Percentiles rank a stretch among this genome's conserved stretches.
phyloP scores from a whole-genome alignment of 2,888 invertebrate species.

The Acanthosepion pharaonis region DNA sequence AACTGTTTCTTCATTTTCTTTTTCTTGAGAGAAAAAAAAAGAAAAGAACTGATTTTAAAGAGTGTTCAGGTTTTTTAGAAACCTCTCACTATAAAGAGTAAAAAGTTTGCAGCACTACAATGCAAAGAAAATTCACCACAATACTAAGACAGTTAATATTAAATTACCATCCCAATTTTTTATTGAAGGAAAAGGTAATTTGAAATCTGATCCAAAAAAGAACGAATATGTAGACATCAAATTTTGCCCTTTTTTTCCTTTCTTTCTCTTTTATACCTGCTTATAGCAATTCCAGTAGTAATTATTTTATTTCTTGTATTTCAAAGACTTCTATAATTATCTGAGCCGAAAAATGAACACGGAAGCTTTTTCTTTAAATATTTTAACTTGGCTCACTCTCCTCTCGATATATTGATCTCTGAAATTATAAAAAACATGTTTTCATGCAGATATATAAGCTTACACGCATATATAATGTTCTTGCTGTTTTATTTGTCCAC shows the following conservation, averaged over 20 bases:
- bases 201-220: neutral
- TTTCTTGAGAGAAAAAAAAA: neutral
- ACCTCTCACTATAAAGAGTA: neutral
- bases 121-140: neutral
- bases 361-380: neutral
- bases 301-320: neutral
- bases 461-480: neutral
- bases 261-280: neutral
- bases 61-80: neutral
- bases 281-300: neutral
- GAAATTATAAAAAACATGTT: neutral
- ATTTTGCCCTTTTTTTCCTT: neutral
- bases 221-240: neutral
- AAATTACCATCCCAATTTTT: neutral
- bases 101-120: neutral
- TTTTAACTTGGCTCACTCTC: neutral
- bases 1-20: neutral
- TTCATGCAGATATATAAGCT: neutral
- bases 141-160: neutral
- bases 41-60: neutral
- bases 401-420: neutral
- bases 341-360: neutral
- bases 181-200: neutral
- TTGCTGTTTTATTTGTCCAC: neutral
- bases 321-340: neutral